Base-by-base conservation (phyloP, 2,888 invertebrate genomes). In the Hirtodrosophila confusa region DNA sequence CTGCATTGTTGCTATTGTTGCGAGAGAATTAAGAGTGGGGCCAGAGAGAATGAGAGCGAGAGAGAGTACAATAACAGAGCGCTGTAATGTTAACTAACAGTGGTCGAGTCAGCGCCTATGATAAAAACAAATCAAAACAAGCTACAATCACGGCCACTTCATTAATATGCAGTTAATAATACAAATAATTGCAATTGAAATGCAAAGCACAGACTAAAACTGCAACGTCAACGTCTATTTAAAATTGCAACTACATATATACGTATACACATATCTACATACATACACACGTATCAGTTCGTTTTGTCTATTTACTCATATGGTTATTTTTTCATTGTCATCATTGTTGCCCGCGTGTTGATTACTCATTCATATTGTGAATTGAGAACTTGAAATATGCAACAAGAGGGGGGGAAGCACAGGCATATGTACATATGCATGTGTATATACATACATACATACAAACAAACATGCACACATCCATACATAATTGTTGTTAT, bases 311-410 rank as follows among this genome's bases (percentile, higher is more conserved):
- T 80, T 78, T 80, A 55, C 53, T 80, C 78, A 80, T 64, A 37
- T 75, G 85, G 51, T 77, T 54, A 64, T 12, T 33, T 57, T 75
- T 76, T 77, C 86, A 80, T 80, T 80, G 84, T 80, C 82, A 84
- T 77, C 66, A 65, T 50, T 63, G 53, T 48, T 54, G 77, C 29
- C 35, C 37, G 58, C 56, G 55, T 70, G 48, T 72, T 51, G 73
- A 77, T 73, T 73, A 73, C 77, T 73, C 73, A 64, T 35, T 50
- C 51, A 51, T 61, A 17, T 43, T 7, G 43, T 50, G 37, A 65
- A 58, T 40, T 23, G 54, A 57, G 45, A 45, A 63, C 56, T 58
- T 71, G 44, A 76, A 64, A 67, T 78, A 51, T 83, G 80, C 66
- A 80, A 51, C 45, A 73, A 62, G 55, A 63, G 53, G 63, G 80